These are phyloP conservation scores for Drosophila tsacasi DNA, from an alignment of 1,140 invertebrate species.

Conservation along the genomic window DNA sequence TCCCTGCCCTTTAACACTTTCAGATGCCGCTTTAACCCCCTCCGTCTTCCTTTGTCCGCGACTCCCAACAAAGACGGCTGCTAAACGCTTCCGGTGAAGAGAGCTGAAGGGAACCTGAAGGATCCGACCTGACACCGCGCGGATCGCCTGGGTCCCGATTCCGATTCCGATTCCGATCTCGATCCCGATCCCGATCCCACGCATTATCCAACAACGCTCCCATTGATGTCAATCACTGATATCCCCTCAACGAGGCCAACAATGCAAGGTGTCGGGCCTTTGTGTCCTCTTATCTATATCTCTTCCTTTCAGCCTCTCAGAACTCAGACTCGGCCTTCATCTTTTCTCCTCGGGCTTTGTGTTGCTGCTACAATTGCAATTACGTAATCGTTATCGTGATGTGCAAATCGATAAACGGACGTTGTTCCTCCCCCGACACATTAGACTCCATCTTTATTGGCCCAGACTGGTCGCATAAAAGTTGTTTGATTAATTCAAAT, in stretches of 20 bases:
- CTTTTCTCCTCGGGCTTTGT: conserved; percentile 21
- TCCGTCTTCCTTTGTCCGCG: conserved; percentile 28
- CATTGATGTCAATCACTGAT: conserved; percentile 61
- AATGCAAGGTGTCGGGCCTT: conserved; percentile 53
- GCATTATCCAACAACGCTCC: conserved; percentile 46
- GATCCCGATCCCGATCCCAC: conserved; percentile 71
- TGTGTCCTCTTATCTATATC: conserved; percentile 31
- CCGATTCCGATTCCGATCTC: conserved; percentile 78
- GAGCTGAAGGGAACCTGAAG: conserved; percentile 1
- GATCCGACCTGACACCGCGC: not conserved
- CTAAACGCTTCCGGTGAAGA: conserved; percentile 73
- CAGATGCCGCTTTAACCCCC: conserved; percentile 15
- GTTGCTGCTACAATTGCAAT: conserved; percentile 70
- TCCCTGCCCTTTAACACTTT: conserved; percentile 78
- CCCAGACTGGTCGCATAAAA: conserved; percentile 62
- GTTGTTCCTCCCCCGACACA: conserved; percentile 21
- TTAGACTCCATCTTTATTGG: conserved; percentile 54
- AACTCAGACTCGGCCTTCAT: conserved; percentile 11
- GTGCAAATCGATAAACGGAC: conserved; percentile 69
- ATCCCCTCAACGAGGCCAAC: conserved; percentile 24
- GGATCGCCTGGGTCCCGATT: conserved; percentile 40
- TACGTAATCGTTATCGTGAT: conserved; percentile 69
- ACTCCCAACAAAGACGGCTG: conserved; percentile 30
- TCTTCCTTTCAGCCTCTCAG: conserved; percentile 37
- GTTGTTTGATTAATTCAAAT: conserved; percentile 76